These are phyloP conservation scores for Latrodectus hesperus DNA, from an alignment of 2,888 invertebrate genomes.

Conservation along the genomic window DNA sequence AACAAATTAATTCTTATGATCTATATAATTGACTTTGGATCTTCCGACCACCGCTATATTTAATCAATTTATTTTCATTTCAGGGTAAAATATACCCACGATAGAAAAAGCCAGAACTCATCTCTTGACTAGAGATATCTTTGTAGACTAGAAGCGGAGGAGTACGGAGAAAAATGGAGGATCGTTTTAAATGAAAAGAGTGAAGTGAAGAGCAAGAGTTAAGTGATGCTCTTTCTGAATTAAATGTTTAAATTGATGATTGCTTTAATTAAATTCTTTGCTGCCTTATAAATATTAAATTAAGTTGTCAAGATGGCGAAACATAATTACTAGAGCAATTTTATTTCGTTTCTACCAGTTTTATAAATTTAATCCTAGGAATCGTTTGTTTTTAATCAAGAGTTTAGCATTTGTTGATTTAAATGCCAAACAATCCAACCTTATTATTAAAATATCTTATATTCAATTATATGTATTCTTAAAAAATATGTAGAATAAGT, in stretches of 20 bases:
- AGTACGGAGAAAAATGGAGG: not conserved
- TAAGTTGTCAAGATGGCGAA: not conserved
- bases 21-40: slow-evolving; percentile 49
- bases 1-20: slow-evolving; percentile 58
- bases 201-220: not conserved
- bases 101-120: not conserved
- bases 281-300: slow-evolving; percentile 3
- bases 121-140: not conserved
- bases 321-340: not conserved
- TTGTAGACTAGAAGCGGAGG: not conserved
- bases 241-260: not conserved
- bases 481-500: too few species aligned
- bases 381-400: too few species aligned
- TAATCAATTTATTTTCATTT: slow-evolving; percentile 47
- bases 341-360: not conserved
- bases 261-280: not conserved
- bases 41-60: slow-evolving; percentile 14
- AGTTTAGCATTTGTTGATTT: too few species aligned
- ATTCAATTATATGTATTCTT: too few species aligned
- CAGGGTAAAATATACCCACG: not conserved
- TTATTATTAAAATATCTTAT: too few species aligned
- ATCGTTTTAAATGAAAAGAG: not conserved
- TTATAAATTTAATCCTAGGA: too few species aligned
- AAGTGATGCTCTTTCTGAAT: not conserved
- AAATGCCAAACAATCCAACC: too few species aligned